Base-by-base conservation (phyloP, 2,113 vertebrate genomes). In the Charadrius vociferus region DNA sequence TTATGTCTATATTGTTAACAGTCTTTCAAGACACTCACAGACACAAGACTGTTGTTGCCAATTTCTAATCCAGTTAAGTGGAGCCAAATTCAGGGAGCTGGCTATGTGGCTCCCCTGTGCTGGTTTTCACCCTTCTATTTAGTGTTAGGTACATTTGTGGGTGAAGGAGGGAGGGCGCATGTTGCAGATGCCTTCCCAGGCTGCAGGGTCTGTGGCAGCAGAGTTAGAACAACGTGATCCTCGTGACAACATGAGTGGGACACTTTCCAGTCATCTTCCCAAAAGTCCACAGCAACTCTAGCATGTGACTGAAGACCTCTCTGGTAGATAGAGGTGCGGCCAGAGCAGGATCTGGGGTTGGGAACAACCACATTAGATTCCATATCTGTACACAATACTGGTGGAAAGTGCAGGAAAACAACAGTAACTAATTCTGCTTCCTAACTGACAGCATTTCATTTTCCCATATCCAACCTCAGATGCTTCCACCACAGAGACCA, bases 241-340 rank as follows among this genome's bases (percentile, higher is more conserved):
- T 83, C 27, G 21, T 23, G 14, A 22, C 68, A 84, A 34, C 4
- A 2, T 0, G 0, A 59, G 18, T 12, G 8, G 16, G 37, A 21
- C 27, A 13, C 16, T 49, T n/a, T 68, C 29, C 53, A 83, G 49
- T 66, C 52, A 41, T 30, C n/a, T 91, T 72, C 55, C 27, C 39
- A 53, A 34, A 87, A 82, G 19, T 70, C 55, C 55, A 58, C 39
- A 80, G 45, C 1, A 7, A 30, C 29, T n/a, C 45, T 45, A 19
- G 24, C 2, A 0, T 17, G 21, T 36, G 52, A 68, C 26, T 80
- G 39, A 87, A 17, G 70, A 45, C 59, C 9, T 55, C n/a, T 80
- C 50, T 74, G 45, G 26, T 73, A 84, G 47, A 32, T 20, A 61
- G 12, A 77, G 39, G 41, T 6, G 6, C 22, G 29, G 14, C 23